Evolutionary conservation across 2,888 invertebrate genomes (phyloP).

Genomic region (Cabera pusaria): DNA sequence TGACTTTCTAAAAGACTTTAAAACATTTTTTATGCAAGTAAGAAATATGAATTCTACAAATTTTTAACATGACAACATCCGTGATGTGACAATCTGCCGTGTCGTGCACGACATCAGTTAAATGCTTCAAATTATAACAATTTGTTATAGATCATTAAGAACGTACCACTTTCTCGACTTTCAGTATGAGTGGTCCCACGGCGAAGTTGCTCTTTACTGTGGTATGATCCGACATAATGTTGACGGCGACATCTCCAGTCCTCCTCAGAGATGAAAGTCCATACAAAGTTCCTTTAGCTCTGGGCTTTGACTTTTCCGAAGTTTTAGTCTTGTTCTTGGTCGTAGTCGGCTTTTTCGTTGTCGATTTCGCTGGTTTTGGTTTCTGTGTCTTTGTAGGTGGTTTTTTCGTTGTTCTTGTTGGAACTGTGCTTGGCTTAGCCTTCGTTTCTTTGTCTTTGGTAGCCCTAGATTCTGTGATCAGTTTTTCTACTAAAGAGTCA

Average conservation of each 20-base stretch:
- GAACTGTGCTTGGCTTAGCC: conserved; percentile 56
- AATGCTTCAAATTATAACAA: conserved; percentile 10
- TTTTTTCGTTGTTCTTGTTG: conserved; percentile 45
- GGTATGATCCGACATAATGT: conserved; percentile 90
- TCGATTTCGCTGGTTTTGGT: conserved; percentile 61
- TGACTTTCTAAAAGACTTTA: conserved; percentile 26
- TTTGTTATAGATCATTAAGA: conserved; percentile 16
- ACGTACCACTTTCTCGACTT: conserved; percentile 89
- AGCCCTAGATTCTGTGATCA: conserved; percentile 54
- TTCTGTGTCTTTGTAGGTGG: conserved; percentile 51
- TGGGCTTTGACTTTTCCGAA: conserved; percentile 78
- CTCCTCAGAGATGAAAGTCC: conserved; percentile 91
- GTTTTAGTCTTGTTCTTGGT: conserved; percentile 68
- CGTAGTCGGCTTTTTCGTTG: conserved; percentile 57
- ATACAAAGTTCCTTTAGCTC: conserved; percentile 90
- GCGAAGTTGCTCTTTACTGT: conserved; percentile 92
- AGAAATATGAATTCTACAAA: conserved; percentile 11
- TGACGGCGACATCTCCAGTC: conserved; percentile 91
- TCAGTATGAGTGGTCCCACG: conserved; percentile 90
- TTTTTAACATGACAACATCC: conserved; percentile 9
- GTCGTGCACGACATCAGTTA: neutral
- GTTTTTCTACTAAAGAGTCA: conserved; percentile 34
- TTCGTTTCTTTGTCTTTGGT: conserved; percentile 64
- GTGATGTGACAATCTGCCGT: conserved; percentile 3
- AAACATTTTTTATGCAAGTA: conserved; percentile 20